Percentiles rank a stretch among this genome's conserved stretches.
phyloP scores from a whole-genome alignment of 2,113 vertebrate genomes.

The Agelaius tricolor region DNA sequence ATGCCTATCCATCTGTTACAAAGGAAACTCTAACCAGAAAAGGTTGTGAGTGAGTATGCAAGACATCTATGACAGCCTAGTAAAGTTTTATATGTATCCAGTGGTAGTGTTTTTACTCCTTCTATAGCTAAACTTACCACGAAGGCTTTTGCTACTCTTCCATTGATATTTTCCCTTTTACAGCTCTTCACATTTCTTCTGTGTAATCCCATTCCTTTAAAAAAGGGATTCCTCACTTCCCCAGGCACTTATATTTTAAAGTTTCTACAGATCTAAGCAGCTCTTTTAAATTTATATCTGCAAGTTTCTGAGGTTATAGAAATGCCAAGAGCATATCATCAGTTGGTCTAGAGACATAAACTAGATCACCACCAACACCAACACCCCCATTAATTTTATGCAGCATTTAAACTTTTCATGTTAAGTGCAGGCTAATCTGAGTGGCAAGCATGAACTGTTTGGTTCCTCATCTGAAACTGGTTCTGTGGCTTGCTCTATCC shows the following conservation, averaged over 20 bases:
- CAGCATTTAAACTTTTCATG: neutral
- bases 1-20: neutral
- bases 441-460: neutral
- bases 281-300: constrained; percentile 14
- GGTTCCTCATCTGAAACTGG: neutral
- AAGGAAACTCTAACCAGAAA: neutral
- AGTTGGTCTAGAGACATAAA: neutral
- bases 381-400: neutral
- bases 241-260: neutral
- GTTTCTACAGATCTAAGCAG: neutral
- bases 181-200: constrained; percentile 6
- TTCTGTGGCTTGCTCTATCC: neutral
- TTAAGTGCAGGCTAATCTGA: neutral
- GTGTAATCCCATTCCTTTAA: neutral
- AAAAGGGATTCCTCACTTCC: constrained; percentile 30
- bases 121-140: neutral
- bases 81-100: constrained; percentile 25
- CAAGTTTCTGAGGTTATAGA: constrained; percentile 4
- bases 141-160: neutral
- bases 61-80: neutral
- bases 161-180: constrained; percentile 20
- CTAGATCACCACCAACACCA: neutral
- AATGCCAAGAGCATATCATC: neutral
- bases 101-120: neutral
- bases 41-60: neutral